Evolutionary conservation across 1,140 invertebrate genomes (phyloP), one percentile per base, ranked within the genome.

Genomic region (Drosophila setifemur): DNA sequence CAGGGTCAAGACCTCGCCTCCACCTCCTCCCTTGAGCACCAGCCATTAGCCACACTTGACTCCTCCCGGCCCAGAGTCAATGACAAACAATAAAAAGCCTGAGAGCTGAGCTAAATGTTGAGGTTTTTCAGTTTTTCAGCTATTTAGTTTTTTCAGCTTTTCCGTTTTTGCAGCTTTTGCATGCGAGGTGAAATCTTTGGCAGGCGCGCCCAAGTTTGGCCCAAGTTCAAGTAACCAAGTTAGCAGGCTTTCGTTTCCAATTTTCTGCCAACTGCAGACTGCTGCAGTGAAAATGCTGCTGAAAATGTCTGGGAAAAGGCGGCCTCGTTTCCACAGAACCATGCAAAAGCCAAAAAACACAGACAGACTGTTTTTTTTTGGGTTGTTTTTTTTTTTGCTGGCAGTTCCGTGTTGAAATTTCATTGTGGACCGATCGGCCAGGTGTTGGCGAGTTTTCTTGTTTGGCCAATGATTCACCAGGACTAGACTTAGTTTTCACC

Each of bases 1-100:
- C 81, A 86, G 81, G 81, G 81, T 86, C 81, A 86, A 85, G 61
- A 31, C 11, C 12, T 8, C 19, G 14, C 14, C 57, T 49, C 18
- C 31, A 18, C 9, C 6, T 11, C 40, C 5, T 4, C 19, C 28
- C 29, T 14, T 26, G 52, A 50, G 72, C 29, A 21, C 28, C 35
- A 29, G 11, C 68, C 37, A 72, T 71, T 33, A 52, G 45, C 68
- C 54, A 72, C 69, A 64, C 50, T 70, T 70, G 63, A 37, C 63
- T 70, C 57, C 57, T 43, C 53, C 26, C 21, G 50, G 50, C 50
- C 50, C 39, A 26, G 23, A 53, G 50, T 61, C 63, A 70, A 70
- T 70, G 66, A 71, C 66, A 57, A 66, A 45, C 49, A 42, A 70
- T 70, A 60, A 43, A 25, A 60, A 43, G 19, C 35, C 43, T 11